Evolutionary conservation across 2,888 invertebrate genomes (phyloP).

Genomic region (Conomelus anceps): DNA sequence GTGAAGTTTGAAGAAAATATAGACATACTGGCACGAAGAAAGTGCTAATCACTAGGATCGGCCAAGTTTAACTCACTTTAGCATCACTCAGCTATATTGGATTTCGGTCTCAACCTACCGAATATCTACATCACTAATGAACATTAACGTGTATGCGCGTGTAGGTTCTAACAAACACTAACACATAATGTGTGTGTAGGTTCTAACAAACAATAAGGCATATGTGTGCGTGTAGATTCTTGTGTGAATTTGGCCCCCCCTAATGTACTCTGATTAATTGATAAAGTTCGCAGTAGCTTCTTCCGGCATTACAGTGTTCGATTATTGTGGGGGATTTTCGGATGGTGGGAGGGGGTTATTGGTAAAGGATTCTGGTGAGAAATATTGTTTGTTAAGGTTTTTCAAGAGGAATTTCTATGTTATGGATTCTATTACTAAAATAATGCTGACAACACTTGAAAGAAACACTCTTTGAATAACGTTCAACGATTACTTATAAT

Average conservation of each 20-base stretch:
- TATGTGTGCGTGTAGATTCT: neutral
- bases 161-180: neutral
- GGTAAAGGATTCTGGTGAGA: too few species aligned
- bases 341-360: neutral
- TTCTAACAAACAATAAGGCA: too few species aligned
- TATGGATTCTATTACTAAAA: too few species aligned
- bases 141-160: too few species aligned
- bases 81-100: neutral
- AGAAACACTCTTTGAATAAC: too few species aligned
- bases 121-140: neutral
- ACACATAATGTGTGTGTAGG: neutral
- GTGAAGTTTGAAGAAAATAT: neutral
- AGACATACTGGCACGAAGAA: neutral
- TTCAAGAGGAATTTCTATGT: too few species aligned
- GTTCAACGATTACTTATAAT: too few species aligned
- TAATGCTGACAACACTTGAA: too few species aligned
- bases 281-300: neutral
- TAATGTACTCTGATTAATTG: neutral
- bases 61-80: neutral
- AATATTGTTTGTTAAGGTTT: too few species aligned
- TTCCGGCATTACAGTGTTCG: too few species aligned
- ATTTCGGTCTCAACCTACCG: neutral
- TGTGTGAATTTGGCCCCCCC: too few species aligned
- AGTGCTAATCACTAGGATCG: neutral
- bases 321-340: neutral